Evolutionary conservation across 1,140 invertebrate genomes (phyloP).

Genomic region (Heliconius eleuchia): DNA sequence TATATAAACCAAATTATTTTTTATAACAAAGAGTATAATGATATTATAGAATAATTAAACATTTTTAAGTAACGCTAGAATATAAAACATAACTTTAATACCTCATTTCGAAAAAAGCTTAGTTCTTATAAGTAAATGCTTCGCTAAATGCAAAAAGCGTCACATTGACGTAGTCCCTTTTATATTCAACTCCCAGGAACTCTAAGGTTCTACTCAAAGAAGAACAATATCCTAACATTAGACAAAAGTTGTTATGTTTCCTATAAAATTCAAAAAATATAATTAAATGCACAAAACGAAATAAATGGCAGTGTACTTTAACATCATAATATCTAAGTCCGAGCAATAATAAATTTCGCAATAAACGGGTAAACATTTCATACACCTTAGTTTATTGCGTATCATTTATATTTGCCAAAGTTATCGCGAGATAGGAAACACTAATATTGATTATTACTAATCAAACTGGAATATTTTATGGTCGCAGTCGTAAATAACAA

Average conservation of each 20-base stretch:
- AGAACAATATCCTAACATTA: too few species aligned
- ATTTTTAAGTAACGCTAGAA: neutral
- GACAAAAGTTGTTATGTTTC: too few species aligned
- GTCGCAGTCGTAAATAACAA: neutral
- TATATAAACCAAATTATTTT: too few species aligned
- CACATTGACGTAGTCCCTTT: too few species aligned
- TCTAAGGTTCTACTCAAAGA: too few species aligned
- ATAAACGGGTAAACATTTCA: neutral
- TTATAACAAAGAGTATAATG: too few species aligned
- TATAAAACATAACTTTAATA: neutral
- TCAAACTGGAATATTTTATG: conserved; percentile 9
- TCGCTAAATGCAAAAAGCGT: too few species aligned
- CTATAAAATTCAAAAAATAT: too few species aligned
- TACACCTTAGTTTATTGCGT: neutral
- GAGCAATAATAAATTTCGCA: neutral
- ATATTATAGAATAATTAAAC: too few species aligned
- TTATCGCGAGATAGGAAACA: conserved; percentile 20
- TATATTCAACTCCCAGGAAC: too few species aligned
- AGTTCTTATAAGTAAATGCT: neutral
- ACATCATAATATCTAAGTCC: neutral
- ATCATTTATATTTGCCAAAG: conserved; percentile 15
- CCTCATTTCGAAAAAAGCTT: neutral
- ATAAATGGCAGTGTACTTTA: too few species aligned
- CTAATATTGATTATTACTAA: conserved; percentile 23
- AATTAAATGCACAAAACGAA: too few species aligned